Evolutionary conservation across 2,113 vertebrate genomes (phyloP), one percentile per base, ranked within the genome.

Genomic region (Thalassoma bifasciatum): DNA sequence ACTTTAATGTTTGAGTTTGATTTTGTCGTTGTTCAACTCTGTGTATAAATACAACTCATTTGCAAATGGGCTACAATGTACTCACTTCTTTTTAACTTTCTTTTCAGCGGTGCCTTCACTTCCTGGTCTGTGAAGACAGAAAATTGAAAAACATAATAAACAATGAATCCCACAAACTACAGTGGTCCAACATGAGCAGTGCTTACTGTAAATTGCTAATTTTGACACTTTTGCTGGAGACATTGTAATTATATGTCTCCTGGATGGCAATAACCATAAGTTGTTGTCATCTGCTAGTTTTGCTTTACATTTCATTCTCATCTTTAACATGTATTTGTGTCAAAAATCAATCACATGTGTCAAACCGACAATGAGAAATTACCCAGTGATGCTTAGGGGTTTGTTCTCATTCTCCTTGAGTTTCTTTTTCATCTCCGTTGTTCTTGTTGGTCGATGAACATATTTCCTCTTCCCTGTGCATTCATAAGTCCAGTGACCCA

Each of bases 391-490:
- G 72, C 94, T 85, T n/a, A 92, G 74, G 1, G 94, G 88, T 46
- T 89, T 94, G 11, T 95, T 96, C 60, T 98, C 96, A 50, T 93
- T 94, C 61, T 98, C 98, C 88, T 98, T 99, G 0, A 99, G 91
- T 46, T 94, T 96, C 92, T 96, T 97, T 26, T 98, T 98, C 88
- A 99, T 79, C 75, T 99, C 96, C 14, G 90, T 84, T 64, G 96
- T 99, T 87, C 98, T 95, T 0, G 98, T 96, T 12, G 98, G 98
- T 85, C 98, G 94, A 40, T 99, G 96, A 47, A 99, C 93, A 69
- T 99, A 99, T 90, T 99, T 99, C 57, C 97, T 93, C 91, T 99
- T 99, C 69, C 98, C 98, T n/a, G 92, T 97, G 86, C 98, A 99
- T 88, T 99, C 98, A 4, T 98, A 99, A 0, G 97, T 98, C 98